These are phyloP conservation scores for Girardinus metallicus DNA, from an alignment of 2,797 vertebrate species.

Conservation along the genomic window DNA sequence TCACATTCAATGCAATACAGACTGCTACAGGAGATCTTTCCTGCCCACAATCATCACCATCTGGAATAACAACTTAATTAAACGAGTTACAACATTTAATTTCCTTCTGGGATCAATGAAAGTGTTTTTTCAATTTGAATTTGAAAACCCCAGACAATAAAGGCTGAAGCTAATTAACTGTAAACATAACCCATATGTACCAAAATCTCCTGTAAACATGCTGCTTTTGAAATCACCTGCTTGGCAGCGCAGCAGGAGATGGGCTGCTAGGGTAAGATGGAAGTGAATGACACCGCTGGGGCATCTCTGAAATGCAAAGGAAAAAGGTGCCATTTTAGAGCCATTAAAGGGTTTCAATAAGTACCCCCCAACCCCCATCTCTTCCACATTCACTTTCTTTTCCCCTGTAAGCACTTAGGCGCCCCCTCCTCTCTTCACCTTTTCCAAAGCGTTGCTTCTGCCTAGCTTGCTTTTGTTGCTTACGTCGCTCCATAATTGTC, in stretches of 20 bases:
- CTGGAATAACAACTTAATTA: no score
- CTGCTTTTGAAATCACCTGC: conserved; percentile 10
- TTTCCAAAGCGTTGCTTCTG: conserved; percentile 52
- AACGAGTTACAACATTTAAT: no score
- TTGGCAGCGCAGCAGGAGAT: not conserved
- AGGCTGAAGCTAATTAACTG: not conserved
- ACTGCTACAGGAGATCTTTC: no score
- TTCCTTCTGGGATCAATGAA: no score
- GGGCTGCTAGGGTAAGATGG: conserved; percentile 11
- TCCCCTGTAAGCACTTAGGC: conserved; percentile 49
- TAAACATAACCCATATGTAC: not conserved
- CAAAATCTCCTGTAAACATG: conserved; percentile 6
- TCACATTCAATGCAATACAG: no score
- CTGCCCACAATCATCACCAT: no score
- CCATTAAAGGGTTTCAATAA: conserved; percentile 51
- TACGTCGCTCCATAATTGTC: conserved; percentile 74
- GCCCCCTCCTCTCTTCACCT: conserved; percentile 40
- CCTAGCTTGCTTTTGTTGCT: conserved; percentile 72
- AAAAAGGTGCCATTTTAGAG: conserved; percentile 44
- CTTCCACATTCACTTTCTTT: conserved; percentile 37
- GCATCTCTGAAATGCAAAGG: conserved; percentile 32
- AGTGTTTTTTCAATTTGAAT: not conserved
- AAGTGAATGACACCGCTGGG: conserved; percentile 12
- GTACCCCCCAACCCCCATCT: conserved; percentile 7
- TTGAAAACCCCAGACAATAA: not conserved